phyloP scores from a whole-genome alignment of 2,888 invertebrate species.

The Monopis laevigella region DNA sequence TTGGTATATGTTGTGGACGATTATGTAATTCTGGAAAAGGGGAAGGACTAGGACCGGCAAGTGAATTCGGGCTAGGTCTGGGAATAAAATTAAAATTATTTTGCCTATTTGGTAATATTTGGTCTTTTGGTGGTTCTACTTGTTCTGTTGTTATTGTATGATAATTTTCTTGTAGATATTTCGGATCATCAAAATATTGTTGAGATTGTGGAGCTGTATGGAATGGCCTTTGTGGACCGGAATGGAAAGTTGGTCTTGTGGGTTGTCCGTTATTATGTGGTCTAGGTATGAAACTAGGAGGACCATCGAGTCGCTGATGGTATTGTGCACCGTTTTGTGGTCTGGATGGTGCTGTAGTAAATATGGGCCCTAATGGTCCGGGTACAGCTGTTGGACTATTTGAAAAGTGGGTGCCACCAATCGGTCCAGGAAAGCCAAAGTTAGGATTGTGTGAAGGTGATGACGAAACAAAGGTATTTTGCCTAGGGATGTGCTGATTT shows the following conservation, averaged over 20 bases:
- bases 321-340: conserved; percentile 37
- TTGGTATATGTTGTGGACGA: conserved; percentile 39
- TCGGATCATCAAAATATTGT: conserved; percentile 55
- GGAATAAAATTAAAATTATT: conserved; percentile 39
- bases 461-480: conserved; percentile 40
- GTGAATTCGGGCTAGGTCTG: conserved; percentile 32
- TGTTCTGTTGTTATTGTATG: conserved; percentile 62
- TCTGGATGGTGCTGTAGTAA: conserved; percentile 40
- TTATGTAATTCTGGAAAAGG: conserved; percentile 45
- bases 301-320: conserved; percentile 37
- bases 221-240: conserved; percentile 66
- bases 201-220: conserved; percentile 43
- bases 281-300: conserved; percentile 36
- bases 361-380: conserved; percentile 38
- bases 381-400: conserved; percentile 36
- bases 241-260: conserved; percentile 47
- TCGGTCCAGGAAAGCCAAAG: conserved; percentile 33
- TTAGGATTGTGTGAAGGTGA: conserved; percentile 25
- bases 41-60: conserved; percentile 33
- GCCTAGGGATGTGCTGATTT: conserved; percentile 36
- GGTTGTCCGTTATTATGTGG: conserved; percentile 45
- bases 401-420: conserved; percentile 29
- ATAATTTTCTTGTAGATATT: conserved; percentile 62
- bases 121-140: conserved; percentile 52
- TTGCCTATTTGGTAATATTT: conserved; percentile 37